Percentiles rank a stretch among this genome's conserved stretches.
Conservation (phyloP, 2,888 invertebrate species). For the Drosophila tanythrix region DNA sequence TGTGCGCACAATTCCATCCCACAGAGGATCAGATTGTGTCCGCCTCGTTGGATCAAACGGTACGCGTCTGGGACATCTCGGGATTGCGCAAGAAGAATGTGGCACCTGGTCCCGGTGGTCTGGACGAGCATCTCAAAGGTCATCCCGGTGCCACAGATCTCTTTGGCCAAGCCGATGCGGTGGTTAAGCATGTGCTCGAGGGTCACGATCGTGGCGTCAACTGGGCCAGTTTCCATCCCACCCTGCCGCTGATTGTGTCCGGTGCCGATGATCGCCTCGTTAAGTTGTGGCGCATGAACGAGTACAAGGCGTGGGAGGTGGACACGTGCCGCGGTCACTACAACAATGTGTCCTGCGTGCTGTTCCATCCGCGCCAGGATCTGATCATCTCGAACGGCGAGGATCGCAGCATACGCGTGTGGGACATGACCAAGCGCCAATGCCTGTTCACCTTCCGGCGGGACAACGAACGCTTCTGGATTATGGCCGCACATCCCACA, state of each 20-base stretch:
- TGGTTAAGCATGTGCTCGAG: constrained; percentile 95
- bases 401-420: constrained; percentile 98
- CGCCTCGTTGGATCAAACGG: constrained; percentile 98
- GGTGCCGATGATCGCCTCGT: constrained; percentile 99
- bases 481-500: constrained; percentile 96
- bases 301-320: constrained; percentile 99
- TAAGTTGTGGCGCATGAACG: constrained; percentile 99
- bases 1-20: constrained; percentile 99
- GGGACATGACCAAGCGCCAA: constrained; percentile 98
- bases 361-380: constrained; percentile 99
- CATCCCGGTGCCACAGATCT: constrained; percentile 95
- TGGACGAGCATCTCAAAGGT: constrained; percentile 94
- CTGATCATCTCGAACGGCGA: constrained; percentile 98
- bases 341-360: constrained; percentile 98
- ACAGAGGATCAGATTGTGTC: constrained; percentile 98
- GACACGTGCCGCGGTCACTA: constrained; percentile 99
- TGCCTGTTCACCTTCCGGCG: constrained; percentile 96
- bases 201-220: constrained; percentile 99
- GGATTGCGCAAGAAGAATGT: constrained; percentile 98
- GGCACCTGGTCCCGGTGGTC: constrained; percentile 96
- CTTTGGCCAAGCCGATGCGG: constrained; percentile 97
- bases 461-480: constrained; percentile 99
- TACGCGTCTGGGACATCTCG: constrained; percentile 99
- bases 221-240: constrained; percentile 99
- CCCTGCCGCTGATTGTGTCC: constrained; percentile 96